A percentile compares a stretch with the other conserved stretches of the same genome.
Evolutionary conservation across 1,140 invertebrate genomes (phyloP).

Genomic region (Danaus plexippus): DNA sequence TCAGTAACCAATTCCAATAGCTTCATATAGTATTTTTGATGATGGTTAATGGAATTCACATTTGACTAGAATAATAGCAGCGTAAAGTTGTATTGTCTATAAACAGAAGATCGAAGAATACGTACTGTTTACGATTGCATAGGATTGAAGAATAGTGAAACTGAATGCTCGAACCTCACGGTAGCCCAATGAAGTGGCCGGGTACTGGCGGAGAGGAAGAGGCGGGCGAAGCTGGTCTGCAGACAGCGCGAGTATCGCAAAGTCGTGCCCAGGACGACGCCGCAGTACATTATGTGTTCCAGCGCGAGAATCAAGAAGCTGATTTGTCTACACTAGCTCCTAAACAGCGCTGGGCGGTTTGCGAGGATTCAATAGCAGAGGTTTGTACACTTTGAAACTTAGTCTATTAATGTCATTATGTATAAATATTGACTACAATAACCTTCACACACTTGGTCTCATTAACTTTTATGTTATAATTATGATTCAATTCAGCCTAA

Average conservation of each 20-base stretch:
- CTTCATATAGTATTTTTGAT: constrained; percentile 39
- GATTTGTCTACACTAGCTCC: constrained; percentile 80
- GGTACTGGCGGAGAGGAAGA: constrained; percentile 68
- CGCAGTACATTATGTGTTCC: constrained; percentile 89
- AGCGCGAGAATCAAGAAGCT: constrained; percentile 82
- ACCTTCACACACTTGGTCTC: too few species aligned
- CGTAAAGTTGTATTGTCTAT: constrained; percentile 28
- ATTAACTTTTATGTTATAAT: too few species aligned
- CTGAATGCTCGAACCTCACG: constrained; percentile 72
- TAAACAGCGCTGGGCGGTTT: constrained; percentile 84
- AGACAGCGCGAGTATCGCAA: constrained; percentile 57
- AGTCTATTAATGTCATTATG: constrained; percentile 8
- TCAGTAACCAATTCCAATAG: constrained; percentile 33
- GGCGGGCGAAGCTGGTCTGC: constrained; percentile 61
- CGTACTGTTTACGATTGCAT: constrained; percentile 47
- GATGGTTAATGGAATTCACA: constrained; percentile 44
- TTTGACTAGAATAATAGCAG: constrained; percentile 33
- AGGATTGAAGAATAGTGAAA: constrained; percentile 50
- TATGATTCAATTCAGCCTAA: too few species aligned
- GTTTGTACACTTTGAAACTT: constrained; percentile 44
- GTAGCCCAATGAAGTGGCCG: constrained; percentile 72
- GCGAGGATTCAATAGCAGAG: constrained; percentile 85
- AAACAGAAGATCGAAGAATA: constrained; percentile 37
- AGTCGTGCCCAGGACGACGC: constrained; percentile 85
- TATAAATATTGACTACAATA: too few species aligned